These are phyloP conservation scores for Micrasema longulum DNA, from an alignment of 1,140 invertebrate species.

Conservation along the genomic window DNA sequence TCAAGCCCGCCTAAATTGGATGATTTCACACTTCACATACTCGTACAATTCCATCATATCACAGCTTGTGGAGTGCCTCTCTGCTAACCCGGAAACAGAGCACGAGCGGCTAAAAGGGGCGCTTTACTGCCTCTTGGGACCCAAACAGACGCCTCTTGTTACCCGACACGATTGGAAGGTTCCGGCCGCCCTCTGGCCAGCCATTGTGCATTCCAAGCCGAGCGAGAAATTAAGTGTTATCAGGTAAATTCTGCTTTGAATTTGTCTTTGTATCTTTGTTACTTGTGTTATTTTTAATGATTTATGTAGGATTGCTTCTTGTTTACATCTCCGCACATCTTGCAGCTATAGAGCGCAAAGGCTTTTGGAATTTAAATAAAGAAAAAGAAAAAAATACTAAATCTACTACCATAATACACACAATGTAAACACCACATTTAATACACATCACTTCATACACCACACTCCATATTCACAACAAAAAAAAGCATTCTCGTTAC, in stretches of 20 bases:
- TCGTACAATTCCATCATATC: conserved; percentile 72
- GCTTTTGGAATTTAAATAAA: too few species aligned
- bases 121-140: conserved; percentile 80
- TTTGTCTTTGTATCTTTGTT: too few species aligned
- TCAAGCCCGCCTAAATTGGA: conserved; percentile 71
- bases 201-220: conserved; percentile 76
- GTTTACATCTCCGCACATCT: too few species aligned
- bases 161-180: conserved; percentile 82
- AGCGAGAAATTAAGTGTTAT: conserved; percentile 87
- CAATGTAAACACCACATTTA: too few species aligned
- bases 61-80: conserved; percentile 71
- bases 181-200: conserved; percentile 80
- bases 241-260: too few species aligned
- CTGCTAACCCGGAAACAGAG: conserved; percentile 69
- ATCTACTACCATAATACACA: too few species aligned
- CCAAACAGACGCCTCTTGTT: conserved; percentile 72
- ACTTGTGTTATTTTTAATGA: conserved; percentile 1
- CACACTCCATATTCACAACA: too few species aligned
- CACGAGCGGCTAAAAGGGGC: conserved; percentile 85
- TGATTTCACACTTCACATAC: conserved; percentile 69
- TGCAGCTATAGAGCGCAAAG: too few species aligned
- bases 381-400: too few species aligned
- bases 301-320: too few species aligned
- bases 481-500: too few species aligned
- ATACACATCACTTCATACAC: too few species aligned